These are phyloP conservation scores for Stichopus chloronotus DNA, from an alignment of 35 echinoderm and acorn worm species.

Conservation along the genomic window DNA sequence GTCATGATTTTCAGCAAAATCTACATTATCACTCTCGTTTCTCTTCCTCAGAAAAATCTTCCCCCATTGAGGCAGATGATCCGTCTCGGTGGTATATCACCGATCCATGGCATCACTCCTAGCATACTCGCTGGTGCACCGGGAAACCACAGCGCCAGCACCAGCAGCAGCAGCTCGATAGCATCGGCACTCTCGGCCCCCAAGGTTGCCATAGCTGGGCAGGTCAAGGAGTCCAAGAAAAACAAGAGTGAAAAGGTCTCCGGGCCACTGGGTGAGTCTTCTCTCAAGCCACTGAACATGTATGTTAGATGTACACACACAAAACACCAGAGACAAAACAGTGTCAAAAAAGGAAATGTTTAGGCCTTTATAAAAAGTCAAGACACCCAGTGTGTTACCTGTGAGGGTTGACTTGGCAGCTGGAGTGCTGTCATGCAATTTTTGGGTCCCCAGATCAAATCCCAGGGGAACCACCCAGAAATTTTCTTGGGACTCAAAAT, in stretches of 20 bases:
- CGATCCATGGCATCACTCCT: conserved; percentile 71
- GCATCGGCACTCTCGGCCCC: conserved; percentile 21
- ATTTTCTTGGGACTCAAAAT: too few species aligned
- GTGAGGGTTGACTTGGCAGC: too few species aligned
- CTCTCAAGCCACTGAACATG: neutral
- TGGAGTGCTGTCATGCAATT: too few species aligned
- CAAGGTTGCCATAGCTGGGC: conserved; percentile 18
- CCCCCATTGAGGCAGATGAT: conserved; percentile 86
- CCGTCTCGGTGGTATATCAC: conserved; percentile 67
- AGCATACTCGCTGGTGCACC: conserved; percentile 5
- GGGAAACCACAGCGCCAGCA: neutral
- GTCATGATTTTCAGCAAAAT: too few species aligned
- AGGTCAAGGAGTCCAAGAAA: conserved; percentile 7
- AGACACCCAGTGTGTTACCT: too few species aligned
- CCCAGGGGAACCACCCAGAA: too few species aligned
- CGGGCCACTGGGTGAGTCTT: neutral
- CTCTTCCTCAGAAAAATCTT: conserved; percentile 88
- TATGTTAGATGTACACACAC: neutral
- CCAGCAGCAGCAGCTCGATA: conserved; percentile 21
- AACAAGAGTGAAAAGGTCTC: neutral
- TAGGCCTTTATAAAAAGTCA: too few species aligned
- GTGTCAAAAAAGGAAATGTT: too few species aligned
- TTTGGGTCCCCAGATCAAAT: too few species aligned
- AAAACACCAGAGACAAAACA: too few species aligned
- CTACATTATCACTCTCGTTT: neutral